These are phyloP conservation scores for Hemichromis elongatus DNA, from an alignment of 2,113 vertebrate species.

Conservation along the genomic window DNA sequence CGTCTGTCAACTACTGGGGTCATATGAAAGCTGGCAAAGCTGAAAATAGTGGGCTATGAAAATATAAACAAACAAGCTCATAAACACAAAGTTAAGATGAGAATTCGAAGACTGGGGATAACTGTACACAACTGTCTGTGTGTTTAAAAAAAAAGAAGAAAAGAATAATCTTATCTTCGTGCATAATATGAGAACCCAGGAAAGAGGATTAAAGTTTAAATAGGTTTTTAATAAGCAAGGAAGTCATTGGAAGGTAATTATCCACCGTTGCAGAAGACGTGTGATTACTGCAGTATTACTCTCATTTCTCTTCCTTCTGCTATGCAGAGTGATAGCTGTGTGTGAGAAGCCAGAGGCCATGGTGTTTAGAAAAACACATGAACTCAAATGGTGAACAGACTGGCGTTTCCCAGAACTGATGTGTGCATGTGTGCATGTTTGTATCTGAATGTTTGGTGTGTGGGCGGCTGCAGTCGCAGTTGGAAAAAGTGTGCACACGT, in stretches of 20 bases:
- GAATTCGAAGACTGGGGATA: not conserved
- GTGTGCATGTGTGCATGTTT: not conserved
- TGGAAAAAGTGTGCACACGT: not conserved
- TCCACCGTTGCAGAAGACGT: not conserved
- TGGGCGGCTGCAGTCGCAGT: conserved; percentile 42
- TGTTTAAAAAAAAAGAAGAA: not conserved
- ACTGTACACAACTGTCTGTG: not conserved
- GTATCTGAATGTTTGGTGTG: conserved; percentile 32
- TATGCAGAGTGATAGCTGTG: not conserved
- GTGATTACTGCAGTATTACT: conserved; percentile 2
- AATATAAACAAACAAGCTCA: not conserved
- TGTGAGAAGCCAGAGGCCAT: conserved; percentile 4
- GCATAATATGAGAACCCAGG: not conserved
- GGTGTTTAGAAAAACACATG: conserved; percentile 30
- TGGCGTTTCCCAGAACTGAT: conserved; percentile 37
- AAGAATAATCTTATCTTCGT: not conserved
- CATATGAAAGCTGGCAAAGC: not conserved
- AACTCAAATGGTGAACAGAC: conserved; percentile 20
- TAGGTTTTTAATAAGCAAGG: conserved; percentile 45
- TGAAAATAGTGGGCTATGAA: not conserved
- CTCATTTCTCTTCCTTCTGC: conserved; percentile 17
- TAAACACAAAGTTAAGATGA: not conserved
- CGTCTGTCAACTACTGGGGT: not conserved
- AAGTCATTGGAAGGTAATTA: conserved; percentile 47
- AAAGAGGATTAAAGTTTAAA: conserved; percentile 13